phyloP scores from a whole-genome alignment of 2,888 invertebrate genomes.

The Microctonus brassicae region DNA sequence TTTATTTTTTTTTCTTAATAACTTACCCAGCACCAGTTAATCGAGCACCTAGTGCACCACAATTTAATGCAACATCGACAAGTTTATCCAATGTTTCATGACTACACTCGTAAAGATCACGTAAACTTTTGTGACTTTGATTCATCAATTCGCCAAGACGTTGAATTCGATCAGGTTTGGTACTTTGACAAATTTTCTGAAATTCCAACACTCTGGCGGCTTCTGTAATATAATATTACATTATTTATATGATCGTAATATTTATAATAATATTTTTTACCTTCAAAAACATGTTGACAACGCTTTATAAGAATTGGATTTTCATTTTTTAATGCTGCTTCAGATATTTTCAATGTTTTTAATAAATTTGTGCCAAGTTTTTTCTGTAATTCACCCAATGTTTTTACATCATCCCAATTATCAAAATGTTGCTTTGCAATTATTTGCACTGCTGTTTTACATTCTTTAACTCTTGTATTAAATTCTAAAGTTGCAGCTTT shows the following conservation, averaged over 20 bases:
- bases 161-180: constrained; percentile 69
- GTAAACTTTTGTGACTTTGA: constrained; percentile 88
- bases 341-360: constrained; percentile 27
- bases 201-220: constrained; percentile 81
- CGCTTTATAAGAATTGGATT: constrained; percentile 71
- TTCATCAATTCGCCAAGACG: constrained; percentile 87
- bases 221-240: constrained; percentile 73
- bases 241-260: neutral
- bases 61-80: constrained; percentile 79
- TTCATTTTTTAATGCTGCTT: constrained; percentile 10
- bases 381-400: constrained; percentile 83
- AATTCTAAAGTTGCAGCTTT: constrained; percentile 94
- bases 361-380: constrained; percentile 74
- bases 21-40: constrained; percentile 92
- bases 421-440: constrained; percentile 76
- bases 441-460: constrained; percentile 89
- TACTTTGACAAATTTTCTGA: constrained; percentile 59
- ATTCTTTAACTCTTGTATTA: constrained; percentile 95
- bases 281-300: constrained; percentile 89
- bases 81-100: constrained; percentile 88
- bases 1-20: neutral
- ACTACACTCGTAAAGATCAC: constrained; percentile 92
- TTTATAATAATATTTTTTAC: constrained; percentile 66
- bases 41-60: constrained; percentile 84
- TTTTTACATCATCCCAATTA: constrained; percentile 77